Evolutionary conservation across 2,888 invertebrate genomes (phyloP), one percentile per base, ranked within the genome.

Genomic region (Limnephilus auricula): DNA sequence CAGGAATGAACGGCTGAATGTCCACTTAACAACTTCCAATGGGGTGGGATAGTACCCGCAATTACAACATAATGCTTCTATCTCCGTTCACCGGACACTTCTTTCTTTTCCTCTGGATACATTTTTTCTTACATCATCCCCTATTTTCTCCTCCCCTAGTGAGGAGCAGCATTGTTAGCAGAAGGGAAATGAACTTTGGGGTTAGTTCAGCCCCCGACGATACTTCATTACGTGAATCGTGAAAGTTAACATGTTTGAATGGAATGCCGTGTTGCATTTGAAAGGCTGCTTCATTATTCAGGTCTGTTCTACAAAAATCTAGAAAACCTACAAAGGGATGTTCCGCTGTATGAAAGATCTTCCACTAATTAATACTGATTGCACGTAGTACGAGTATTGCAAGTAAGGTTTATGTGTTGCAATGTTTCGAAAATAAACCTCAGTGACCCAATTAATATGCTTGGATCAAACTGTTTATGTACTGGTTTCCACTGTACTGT

Each of bases 21-120:
- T 91, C 91, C 93, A 93, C 92, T 93, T 93, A 93, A 92, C 91
- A 93, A 92, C 91, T 91, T 90, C 85, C 89, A 92, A 91, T 91
- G 91, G 90, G 92, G 84, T 88, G 90, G 92, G 90, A 84, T 89
- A 45, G 84, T 37, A 92, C 90, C 93, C 93, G 90, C 93, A 93
- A 93, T 93, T 93, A 93, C 93, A 92, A 92, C 91, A 92, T 93
- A 93, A 93, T 92, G 91, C 93, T 91, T 92, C 93, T 93, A 92
- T 93, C 93, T 93, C 82, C 90, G 40, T 79, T 34, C 65, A 90
- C 90, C 92, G 93, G 92, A 92, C 93, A 93, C 92, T 90, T 92
- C 90, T 79, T 91, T 92, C 89, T 91, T 92, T 86, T 31, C 34
- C 79, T 30, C 37, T 90, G n/a, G 85, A 85, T 85, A 88, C 87